Evolutionary conservation across 2,113 vertebrate genomes (phyloP).

Genomic region (Hucho hucho): DNA sequence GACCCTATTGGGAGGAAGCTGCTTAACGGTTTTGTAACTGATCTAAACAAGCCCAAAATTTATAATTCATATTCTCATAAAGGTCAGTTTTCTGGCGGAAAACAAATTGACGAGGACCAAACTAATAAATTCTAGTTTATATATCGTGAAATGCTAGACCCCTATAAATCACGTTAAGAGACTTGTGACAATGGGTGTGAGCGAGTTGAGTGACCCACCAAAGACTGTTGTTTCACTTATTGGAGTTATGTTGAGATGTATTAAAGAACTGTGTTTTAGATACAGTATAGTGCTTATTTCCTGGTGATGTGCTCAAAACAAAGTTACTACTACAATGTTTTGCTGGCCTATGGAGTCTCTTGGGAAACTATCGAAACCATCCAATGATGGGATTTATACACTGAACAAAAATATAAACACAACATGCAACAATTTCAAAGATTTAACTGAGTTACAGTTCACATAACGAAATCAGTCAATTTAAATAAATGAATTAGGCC

Average conservation of each 20-base stretch:
- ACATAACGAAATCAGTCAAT: too few relatives aligned
- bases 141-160: constrained; percentile 53
- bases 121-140: constrained; percentile 53
- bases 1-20: constrained; percentile 25
- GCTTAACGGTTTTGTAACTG: constrained; percentile 34
- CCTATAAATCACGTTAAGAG: constrained; percentile 53
- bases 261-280: constrained; percentile 6
- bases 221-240: constrained; percentile 31
- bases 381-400: too few relatives aligned
- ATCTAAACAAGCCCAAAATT: constrained; percentile 43
- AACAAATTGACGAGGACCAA: constrained; percentile 38
- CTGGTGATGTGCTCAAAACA: not conserved
- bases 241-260: constrained; percentile 32
- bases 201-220: constrained; percentile 15
- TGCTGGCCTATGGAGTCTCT: too few relatives aligned
- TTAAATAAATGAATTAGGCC: too few relatives aligned
- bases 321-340: not conserved
- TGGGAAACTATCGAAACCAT: too few relatives aligned
- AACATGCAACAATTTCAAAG: too few relatives aligned
- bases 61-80: constrained; percentile 35
- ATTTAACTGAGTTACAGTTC: too few relatives aligned
- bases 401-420: too few relatives aligned
- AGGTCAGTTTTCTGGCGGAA: constrained; percentile 43
- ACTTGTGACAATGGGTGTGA: constrained; percentile 52
- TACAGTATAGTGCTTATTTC: not conserved